Evolutionary conservation across 2,113 vertebrate species (phyloP).

Genomic region (Protomyctophum bolini): DNA sequence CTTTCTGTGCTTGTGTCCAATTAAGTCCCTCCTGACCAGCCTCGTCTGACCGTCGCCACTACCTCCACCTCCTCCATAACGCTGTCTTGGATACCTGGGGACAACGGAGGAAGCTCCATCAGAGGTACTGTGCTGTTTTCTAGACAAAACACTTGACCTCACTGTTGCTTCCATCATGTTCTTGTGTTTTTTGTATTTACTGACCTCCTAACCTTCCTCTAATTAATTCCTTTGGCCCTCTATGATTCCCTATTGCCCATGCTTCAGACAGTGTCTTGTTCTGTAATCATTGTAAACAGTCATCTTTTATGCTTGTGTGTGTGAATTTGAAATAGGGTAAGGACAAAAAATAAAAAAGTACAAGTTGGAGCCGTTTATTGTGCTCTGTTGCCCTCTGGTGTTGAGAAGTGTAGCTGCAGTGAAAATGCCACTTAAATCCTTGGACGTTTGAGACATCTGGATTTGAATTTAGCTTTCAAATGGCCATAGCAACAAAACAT

Average conservation of each 20-base stretch:
- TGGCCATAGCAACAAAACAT: neutral
- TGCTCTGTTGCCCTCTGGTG: slow-evolving; percentile 64
- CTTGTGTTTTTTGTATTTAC: neutral
- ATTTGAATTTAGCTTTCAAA: neutral
- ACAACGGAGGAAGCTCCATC: slow-evolving; percentile 91
- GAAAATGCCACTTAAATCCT: neutral
- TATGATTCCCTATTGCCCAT: no score
- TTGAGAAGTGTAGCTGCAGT: slow-evolving; percentile 23
- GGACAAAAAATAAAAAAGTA: no score
- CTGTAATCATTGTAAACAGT: slow-evolving; percentile 27
- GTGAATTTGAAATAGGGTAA: neutral
- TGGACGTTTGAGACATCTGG: neutral
- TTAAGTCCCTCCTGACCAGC: slow-evolving; percentile 98
- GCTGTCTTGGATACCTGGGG: slow-evolving; percentile 96
- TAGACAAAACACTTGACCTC: neutral
- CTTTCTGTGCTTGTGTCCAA: slow-evolving; percentile 51
- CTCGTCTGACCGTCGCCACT: slow-evolving; percentile 94
- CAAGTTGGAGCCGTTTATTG: slow-evolving; percentile 10
- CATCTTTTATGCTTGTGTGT: slow-evolving; percentile 26
- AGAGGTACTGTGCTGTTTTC: slow-evolving; percentile 63
- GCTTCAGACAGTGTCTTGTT: no score
- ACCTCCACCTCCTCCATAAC: slow-evolving; percentile 97
- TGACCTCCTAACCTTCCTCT: slow-evolving; percentile 4
- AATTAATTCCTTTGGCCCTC: no score
- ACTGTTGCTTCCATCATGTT: neutral